Percentiles rank a stretch among this genome's conserved stretches.
Evolutionary conservation across 2,888 invertebrate species (phyloP).

Genomic region (Thecophora atra): DNA sequence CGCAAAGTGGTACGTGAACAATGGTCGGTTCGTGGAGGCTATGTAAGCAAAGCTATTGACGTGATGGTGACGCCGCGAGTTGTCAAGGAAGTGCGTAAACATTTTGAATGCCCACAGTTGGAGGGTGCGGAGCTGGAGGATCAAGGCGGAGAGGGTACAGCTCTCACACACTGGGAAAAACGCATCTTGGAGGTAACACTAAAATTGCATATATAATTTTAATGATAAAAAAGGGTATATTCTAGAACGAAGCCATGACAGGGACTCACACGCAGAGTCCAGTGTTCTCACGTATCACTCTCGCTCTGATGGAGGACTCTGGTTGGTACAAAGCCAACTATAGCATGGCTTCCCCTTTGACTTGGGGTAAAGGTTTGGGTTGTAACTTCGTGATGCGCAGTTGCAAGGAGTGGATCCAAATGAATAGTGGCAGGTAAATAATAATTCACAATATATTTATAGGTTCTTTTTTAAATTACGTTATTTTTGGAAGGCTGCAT

Average conservation of each 20-base stretch:
- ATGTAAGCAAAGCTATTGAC: constrained; percentile 78
- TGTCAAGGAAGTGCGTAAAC: constrained; percentile 82
- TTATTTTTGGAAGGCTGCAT: constrained; percentile 7
- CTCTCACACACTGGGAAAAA: constrained; percentile 99
- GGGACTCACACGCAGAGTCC: constrained; percentile 99
- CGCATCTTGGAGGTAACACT: constrained; percentile 87
- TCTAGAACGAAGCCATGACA: constrained; percentile 98
- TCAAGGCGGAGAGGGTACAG: constrained; percentile 97
- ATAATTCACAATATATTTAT: background rate
- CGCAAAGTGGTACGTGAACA: constrained; percentile 74
- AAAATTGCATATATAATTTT: background rate
- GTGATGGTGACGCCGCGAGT: constrained; percentile 94
- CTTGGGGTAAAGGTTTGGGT: constrained; percentile 92
- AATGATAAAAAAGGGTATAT: background rate
- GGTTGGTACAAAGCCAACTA: constrained; percentile 97
- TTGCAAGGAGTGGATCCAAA: constrained; percentile 96
- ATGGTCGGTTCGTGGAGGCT: constrained; percentile 85
- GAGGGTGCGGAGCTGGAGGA: constrained; percentile 98
- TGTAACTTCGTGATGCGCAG: constrained; percentile 94
- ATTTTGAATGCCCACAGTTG: constrained; percentile 85
- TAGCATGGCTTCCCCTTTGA: constrained; percentile 82
- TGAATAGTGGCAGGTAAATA: constrained; percentile 75
- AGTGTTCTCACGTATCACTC: constrained; percentile 91
- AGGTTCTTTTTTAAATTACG: background rate
- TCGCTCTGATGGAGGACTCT: constrained; percentile 97